phyloP scores from a whole-genome alignment of 2,797 vertebrate species.

The Chloroceryle amazona region DNA sequence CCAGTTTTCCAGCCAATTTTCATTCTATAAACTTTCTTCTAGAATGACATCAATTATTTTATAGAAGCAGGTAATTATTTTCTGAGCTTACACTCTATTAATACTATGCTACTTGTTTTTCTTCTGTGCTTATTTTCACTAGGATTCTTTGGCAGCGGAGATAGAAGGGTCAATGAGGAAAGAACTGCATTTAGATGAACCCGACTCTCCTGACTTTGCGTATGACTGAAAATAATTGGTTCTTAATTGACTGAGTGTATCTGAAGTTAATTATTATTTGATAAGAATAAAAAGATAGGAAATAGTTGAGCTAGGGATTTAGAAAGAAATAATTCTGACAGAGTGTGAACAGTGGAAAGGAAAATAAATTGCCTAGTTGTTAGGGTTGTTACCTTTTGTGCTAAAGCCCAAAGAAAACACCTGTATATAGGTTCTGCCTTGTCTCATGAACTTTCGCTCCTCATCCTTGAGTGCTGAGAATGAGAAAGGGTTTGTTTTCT shows the following conservation, averaged over 20 bases:
- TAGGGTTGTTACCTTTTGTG: background rate
- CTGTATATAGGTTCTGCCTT: background rate
- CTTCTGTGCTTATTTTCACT: conserved; percentile 55
- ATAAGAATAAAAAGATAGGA: background rate
- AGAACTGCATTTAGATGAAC: conserved; percentile 94
- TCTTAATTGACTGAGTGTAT: background rate
- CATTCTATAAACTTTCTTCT: background rate
- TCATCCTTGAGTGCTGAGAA: background rate
- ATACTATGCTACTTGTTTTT: background rate
- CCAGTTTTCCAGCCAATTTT: background rate
- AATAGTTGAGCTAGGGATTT: background rate
- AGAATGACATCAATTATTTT: background rate
- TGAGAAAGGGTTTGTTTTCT: background rate
- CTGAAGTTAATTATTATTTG: background rate
- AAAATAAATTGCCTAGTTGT: background rate
- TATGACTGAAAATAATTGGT: conserved; percentile 66
- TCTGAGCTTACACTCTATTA: background rate
- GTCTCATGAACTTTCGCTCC: background rate
- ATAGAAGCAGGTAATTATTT: background rate
- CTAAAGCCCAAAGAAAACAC: background rate
- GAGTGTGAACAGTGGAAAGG: background rate
- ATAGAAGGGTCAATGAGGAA: conserved; percentile 99
- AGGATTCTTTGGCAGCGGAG: conserved; percentile 98
- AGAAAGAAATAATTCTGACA: background rate
- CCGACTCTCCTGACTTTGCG: conserved; percentile 93